Conservation (phyloP, 2,797 vertebrate genomes). For the Macrochelys suwanniensis region DNA sequence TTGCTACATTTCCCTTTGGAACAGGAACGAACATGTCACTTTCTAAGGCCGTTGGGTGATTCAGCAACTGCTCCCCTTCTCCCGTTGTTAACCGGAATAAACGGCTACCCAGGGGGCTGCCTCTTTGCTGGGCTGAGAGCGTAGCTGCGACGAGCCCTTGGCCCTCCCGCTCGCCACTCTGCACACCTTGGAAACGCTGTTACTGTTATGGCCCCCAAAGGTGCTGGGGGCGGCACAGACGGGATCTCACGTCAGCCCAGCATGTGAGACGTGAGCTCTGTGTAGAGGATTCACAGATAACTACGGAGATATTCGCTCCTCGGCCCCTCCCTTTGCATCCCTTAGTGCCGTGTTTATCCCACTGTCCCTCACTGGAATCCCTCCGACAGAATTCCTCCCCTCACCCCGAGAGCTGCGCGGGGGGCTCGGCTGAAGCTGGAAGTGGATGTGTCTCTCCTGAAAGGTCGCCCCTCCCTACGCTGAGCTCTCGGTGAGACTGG, state of each 20-base stretch:
- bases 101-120: background rate
- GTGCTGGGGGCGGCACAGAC: background rate
- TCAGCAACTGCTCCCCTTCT: fast-evolving
- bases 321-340: too few species aligned
- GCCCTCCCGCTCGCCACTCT: background rate
- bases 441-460: too few species aligned
- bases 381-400: too few species aligned
- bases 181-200: background rate
- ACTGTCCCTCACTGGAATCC: too few species aligned
- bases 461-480: too few species aligned
- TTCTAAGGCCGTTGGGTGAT: fast-evolving
- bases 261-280: too few species aligned
- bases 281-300: too few species aligned
- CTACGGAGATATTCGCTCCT: too few species aligned
- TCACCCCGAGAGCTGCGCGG: background rate
- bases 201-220: background rate
- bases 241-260: too few species aligned
- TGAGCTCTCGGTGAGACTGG: background rate
- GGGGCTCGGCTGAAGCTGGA: background rate
- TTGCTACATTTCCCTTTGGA: background rate
- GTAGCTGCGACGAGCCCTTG: background rate
- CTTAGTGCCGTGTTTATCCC: too few species aligned
- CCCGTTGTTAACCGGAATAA: background rate
- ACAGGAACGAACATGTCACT: background rate
- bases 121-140: background rate